Base-by-base conservation (phyloP, 1,140 invertebrate species). In the Brachionus rubens region DNA sequence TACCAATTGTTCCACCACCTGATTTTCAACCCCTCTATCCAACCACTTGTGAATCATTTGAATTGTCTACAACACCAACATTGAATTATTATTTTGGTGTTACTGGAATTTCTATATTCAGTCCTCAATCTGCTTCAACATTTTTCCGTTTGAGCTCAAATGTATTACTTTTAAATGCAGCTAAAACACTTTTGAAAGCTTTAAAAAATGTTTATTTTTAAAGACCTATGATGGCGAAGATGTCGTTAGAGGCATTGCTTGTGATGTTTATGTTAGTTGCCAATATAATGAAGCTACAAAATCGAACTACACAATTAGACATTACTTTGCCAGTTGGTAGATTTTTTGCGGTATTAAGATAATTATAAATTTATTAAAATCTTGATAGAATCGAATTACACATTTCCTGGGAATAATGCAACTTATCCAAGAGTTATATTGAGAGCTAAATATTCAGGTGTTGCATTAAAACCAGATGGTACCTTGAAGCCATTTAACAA, bases 311-410 rank as follows among this genome's bases (percentile, higher is more conserved):
- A 65, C 59, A 3, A 24, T 65, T 14, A 65, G 19, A 28, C 59
- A 43, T 65, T 65, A 43, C 26, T 65, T 65, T 36, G 41, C 59
- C 24, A 65, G 59, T 65, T n/a, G n/a, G n/a, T n/a, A n/a, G n/a
- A n/a, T n/a, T n/a, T n/a, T n/a, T n/a, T n/a, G n/a, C n/a, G n/a
- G n/a, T n/a, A n/a, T n/a, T n/a, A n/a, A n/a, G n/a, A n/a, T n/a
- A n/a, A n/a, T n/a, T n/a, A n/a, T n/a, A n/a, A n/a, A n/a, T n/a
- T n/a, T n/a, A n/a, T n/a, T n/a, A n/a, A n/a, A n/a, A n/a, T n/a
- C n/a, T n/a, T n/a, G n/a, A n/a, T n/a, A 59, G 54, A 59, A 19
- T 16, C 54, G 6, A 59, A 21, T 9, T 19, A 33, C n/a, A 36
- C 26, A 36, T 59, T 59, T 59, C 54, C 54, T 0, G 54, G 54